Percentiles rank a stretch among this genome's conserved stretches.
phyloP scores from a whole-genome alignment of 2,888 invertebrate species.

The Habroteleia sp. region DNA sequence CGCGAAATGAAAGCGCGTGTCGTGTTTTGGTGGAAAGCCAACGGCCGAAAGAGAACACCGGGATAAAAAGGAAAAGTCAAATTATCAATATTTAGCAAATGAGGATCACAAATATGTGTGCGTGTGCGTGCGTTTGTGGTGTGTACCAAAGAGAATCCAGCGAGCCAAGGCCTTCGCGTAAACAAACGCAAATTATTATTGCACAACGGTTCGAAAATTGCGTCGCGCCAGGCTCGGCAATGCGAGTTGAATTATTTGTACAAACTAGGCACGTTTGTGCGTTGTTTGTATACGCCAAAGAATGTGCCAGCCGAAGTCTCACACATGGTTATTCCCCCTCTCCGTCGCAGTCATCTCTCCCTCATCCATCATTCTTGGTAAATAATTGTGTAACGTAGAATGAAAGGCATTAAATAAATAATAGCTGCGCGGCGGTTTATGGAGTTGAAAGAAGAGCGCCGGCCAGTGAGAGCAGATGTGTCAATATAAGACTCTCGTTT shows the following conservation, averaged over 20 bases:
- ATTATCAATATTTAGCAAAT: slow-evolving; percentile 55
- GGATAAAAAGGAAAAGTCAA: slow-evolving; percentile 23
- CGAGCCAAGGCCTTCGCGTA: slow-evolving; percentile 61
- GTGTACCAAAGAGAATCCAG: slow-evolving; percentile 51
- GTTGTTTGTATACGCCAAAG: slow-evolving; percentile 70
- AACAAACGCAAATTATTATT: slow-evolving; percentile 71
- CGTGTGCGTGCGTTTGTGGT: slow-evolving; percentile 14
- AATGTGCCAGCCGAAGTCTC: slow-evolving; percentile 64
- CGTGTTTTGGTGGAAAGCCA: not conserved
- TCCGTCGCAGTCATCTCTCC: slow-evolving; percentile 59
- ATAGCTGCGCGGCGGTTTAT: slow-evolving; percentile 71
- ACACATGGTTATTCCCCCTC: slow-evolving; percentile 55
- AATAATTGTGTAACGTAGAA: slow-evolving; percentile 76
- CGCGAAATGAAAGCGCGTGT: slow-evolving; percentile 1
- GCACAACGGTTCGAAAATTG: slow-evolving; percentile 69
- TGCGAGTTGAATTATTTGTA: slow-evolving; percentile 75
- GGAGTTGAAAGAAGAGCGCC: slow-evolving; percentile 71
- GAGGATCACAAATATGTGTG: slow-evolving; percentile 44
- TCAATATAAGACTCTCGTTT: slow-evolving; percentile 69
- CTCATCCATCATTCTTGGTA: slow-evolving; percentile 69
- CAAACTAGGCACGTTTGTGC: slow-evolving; percentile 72
- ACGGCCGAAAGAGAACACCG: not conserved
- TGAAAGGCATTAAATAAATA: slow-evolving; percentile 77
- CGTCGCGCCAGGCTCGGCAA: slow-evolving; percentile 66
- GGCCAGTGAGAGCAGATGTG: slow-evolving; percentile 71